Conservation (phyloP, 2,797 vertebrate species). For the Trematomus bernacchii region DNA sequence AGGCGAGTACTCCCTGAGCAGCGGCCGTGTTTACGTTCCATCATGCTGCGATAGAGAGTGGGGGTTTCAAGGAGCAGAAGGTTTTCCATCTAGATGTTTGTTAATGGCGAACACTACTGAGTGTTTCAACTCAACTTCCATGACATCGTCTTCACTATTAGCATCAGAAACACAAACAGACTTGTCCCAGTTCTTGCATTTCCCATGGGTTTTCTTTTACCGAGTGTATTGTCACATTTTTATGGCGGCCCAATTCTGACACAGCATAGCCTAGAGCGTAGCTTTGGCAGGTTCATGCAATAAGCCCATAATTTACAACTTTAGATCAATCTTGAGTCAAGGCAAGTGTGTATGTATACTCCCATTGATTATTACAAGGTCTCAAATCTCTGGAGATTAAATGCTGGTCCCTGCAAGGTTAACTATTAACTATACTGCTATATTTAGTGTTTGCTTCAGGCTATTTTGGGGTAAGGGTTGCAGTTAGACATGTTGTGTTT, state of each 20-base stretch:
- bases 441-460: neutral
- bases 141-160: neutral
- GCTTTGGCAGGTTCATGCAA: neutral
- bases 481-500: neutral
- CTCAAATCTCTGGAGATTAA: neutral
- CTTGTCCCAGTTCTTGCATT: neutral
- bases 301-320: constrained; percentile 1
- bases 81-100: neutral
- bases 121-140: neutral
- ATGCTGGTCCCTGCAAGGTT: neutral
- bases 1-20: neutral
- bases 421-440: neutral
- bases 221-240: neutral
- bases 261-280: neutral
- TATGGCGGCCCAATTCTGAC: neutral
- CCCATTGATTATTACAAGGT: neutral
- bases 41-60: neutral
- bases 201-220: neutral
- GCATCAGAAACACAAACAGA: neutral
- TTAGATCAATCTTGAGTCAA: neutral
- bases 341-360: neutral
- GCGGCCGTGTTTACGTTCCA: neutral
- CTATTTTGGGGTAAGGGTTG: neutral
- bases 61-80: neutral
- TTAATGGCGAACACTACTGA: neutral